phyloP scores from a whole-genome alignment of 2,113 vertebrate species.

The Pedionomus torquatus region DNA sequence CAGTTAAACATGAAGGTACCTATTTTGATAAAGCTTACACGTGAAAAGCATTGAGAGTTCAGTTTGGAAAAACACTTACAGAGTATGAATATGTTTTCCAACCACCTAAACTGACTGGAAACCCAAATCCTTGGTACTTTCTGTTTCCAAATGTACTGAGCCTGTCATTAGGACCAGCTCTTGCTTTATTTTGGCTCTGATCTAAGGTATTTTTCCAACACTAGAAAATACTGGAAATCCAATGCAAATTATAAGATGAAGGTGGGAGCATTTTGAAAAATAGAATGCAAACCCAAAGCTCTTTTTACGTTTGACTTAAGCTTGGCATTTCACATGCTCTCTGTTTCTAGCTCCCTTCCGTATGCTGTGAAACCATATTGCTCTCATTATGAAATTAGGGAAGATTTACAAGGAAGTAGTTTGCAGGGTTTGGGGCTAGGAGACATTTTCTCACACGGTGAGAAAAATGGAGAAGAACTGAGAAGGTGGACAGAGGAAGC shows the following conservation, averaged over 20 bases:
- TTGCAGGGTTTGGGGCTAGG: neutral
- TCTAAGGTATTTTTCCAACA: neutral
- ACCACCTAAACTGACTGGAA: neutral
- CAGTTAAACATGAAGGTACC: neutral
- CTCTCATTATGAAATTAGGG: neutral
- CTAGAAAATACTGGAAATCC: neutral
- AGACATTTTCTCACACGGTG: neutral
- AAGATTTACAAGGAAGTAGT: neutral
- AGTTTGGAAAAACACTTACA: neutral
- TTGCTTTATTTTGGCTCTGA: conserved; percentile 15
- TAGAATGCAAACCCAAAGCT: neutral
- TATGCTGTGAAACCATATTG: neutral
- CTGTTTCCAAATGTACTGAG: neutral
- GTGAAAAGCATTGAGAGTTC: neutral
- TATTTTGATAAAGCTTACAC: neutral
- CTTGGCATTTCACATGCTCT: neutral
- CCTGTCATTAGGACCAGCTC: neutral
- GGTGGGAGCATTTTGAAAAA: neutral
- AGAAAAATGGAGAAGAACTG: neutral
- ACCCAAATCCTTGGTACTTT: neutral
- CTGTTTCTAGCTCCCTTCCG: neutral
- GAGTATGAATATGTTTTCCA: neutral
- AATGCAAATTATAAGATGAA: neutral
- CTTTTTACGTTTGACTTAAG: neutral
- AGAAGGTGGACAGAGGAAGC: neutral